phyloP scores from a whole-genome alignment of 1,140 invertebrate species.

The Orussus abietinus region DNA sequence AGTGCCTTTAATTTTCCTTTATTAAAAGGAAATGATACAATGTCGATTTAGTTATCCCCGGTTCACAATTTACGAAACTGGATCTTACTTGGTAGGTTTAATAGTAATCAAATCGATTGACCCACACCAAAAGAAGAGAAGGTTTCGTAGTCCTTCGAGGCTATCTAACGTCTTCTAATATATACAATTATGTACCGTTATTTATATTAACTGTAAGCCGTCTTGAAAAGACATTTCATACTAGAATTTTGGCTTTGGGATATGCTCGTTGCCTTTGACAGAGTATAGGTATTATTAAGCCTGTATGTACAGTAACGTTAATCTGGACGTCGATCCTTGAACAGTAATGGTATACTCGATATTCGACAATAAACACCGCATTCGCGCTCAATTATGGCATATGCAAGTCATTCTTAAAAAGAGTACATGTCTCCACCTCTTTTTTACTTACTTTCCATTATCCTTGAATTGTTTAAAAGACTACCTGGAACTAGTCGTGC shows the following conservation, averaged over 20 bases:
- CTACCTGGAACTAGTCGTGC: too few species aligned
- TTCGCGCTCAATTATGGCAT: too few species aligned
- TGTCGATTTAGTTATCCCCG: constrained; percentile 29
- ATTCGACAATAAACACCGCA: too few species aligned
- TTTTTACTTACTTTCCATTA: too few species aligned
- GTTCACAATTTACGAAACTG: constrained; percentile 24
- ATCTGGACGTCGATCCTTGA: too few species aligned
- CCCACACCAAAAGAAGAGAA: constrained; percentile 11
- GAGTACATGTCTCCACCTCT: too few species aligned
- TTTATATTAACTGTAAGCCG: constrained; percentile 3
- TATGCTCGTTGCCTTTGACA: constrained; percentile 4
- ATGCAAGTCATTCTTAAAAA: too few species aligned
- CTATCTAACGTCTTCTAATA: constrained; percentile 4
- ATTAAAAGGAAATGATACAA: constrained; percentile 31
- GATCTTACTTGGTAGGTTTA: constrained; percentile 17
- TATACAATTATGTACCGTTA: constrained; percentile 2
- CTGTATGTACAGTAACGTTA: too few species aligned
- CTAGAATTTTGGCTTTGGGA: not conserved
- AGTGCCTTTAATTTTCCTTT: constrained; percentile 24
- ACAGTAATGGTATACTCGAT: too few species aligned
- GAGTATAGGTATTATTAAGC: constrained; percentile 1
- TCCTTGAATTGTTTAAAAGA: too few species aligned
- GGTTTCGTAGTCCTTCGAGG: not conserved
- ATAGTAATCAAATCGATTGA: constrained; percentile 21
- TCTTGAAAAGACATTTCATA: not conserved